Evolutionary conservation across 2,797 vertebrate genomes (phyloP).

Genomic region (Pangasius krempfi): DNA sequence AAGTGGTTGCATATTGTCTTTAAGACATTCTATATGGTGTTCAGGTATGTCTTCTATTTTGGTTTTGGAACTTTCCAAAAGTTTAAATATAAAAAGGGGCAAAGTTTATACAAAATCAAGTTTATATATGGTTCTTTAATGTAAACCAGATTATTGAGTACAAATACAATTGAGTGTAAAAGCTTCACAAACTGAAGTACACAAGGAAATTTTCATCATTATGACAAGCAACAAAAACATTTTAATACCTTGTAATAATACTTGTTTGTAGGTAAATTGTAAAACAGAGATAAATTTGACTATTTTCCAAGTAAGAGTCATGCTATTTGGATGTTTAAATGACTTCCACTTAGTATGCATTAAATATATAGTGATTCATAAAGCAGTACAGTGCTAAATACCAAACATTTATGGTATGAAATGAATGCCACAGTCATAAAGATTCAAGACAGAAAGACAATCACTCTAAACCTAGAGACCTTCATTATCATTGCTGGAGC

Average conservation of each 20-base stretch:
- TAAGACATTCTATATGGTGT: slow-evolving; percentile 4
- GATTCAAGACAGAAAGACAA: slow-evolving; percentile 15
- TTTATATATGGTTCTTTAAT: not conserved
- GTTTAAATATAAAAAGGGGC: not conserved
- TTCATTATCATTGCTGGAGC: slow-evolving; percentile 57
- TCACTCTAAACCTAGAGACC: slow-evolving; percentile 52
- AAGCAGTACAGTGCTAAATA: slow-evolving; percentile 20
- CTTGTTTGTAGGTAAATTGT: not conserved
- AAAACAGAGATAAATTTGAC: not conserved
- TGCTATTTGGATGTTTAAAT: not conserved
- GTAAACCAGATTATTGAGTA: not conserved
- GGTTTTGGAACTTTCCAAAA: not conserved
- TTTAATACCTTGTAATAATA: not conserved
- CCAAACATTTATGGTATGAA: slow-evolving; percentile 27
- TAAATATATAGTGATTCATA: too few species aligned
- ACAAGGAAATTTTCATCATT: not conserved
- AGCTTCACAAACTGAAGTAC: not conserved
- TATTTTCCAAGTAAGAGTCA: not conserved
- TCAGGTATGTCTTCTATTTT: not conserved
- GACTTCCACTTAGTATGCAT: not conserved
- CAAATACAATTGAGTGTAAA: not conserved
- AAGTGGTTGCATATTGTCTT: slow-evolving; percentile 3
- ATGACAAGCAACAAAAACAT: not conserved
- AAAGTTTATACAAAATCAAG: not conserved
- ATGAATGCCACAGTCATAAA: not conserved